phyloP scores from a whole-genome alignment of 2,797 vertebrate genomes.

The Propithecus deckenii region DNA sequence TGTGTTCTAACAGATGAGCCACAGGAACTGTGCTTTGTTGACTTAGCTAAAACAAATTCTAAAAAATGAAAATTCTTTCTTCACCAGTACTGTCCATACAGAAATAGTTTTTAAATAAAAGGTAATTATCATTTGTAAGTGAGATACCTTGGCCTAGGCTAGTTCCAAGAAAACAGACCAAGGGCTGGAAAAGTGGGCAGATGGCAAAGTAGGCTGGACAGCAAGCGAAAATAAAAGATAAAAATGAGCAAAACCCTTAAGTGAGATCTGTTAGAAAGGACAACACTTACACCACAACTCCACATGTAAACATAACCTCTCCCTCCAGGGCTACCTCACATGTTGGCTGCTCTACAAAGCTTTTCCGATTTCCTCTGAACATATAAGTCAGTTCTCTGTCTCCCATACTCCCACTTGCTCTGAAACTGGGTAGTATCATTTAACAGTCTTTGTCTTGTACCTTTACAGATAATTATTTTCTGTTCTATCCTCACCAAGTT shows the following conservation, averaged over 20 bases:
- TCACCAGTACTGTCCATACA: slow-evolving; percentile 32
- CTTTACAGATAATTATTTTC: background rate
- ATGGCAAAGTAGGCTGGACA: slow-evolving; percentile 19
- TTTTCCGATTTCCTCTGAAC: background rate
- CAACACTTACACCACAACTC: slow-evolving; percentile 14
- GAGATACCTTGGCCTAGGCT: background rate
- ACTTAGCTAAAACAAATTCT: slow-evolving; percentile 64
- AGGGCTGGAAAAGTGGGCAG: background rate
- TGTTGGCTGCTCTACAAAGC: background rate
- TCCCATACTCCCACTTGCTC: background rate
- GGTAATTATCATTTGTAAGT: slow-evolving; percentile 46
- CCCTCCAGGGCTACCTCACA: background rate
- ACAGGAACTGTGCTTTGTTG: slow-evolving; percentile 63
- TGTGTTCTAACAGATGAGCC: slow-evolving; percentile 57
- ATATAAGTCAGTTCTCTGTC: background rate
- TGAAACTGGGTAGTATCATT: slow-evolving; percentile 2
- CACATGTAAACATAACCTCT: background rate
- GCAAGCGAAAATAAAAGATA: slow-evolving; percentile 22
- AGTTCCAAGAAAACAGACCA: slow-evolving; percentile 42
- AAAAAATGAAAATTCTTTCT: slow-evolving; percentile 58
- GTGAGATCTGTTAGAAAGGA: slow-evolving; percentile 45
- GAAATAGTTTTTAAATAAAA: slow-evolving; percentile 53
- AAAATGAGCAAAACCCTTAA: slow-evolving; percentile 31
- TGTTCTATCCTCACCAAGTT: background rate
- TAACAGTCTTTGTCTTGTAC: background rate